Conservation (phyloP, 2,888 invertebrate genomes). For the Ptycholaimellus sp. region DNA sequence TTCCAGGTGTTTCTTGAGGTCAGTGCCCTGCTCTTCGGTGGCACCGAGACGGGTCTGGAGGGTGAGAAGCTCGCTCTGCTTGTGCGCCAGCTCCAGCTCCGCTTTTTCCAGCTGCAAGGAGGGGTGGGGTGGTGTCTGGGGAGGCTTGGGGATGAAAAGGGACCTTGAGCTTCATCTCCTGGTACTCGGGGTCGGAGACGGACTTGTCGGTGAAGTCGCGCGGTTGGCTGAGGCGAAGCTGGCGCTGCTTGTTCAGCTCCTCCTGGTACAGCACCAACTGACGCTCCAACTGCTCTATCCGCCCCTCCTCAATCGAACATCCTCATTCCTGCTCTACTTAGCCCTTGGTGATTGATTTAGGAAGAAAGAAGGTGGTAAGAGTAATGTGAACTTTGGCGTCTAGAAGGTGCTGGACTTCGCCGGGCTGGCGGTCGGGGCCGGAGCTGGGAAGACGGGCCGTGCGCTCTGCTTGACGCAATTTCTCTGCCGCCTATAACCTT, state of each 20-base stretch:
- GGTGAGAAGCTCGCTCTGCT: conserved; percentile 82
- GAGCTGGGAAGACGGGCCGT: too few relatives aligned
- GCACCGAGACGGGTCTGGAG: conserved; percentile 53
- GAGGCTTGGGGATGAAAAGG: not conserved
- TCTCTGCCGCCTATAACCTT: conserved; percentile 12
- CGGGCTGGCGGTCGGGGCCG: too few relatives aligned
- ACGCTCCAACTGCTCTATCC: conserved; percentile 61
- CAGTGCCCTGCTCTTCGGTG: conserved; percentile 36
- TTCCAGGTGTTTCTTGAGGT: conserved; percentile 85
- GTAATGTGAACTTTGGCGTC: too few relatives aligned
- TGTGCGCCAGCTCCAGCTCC: conserved; percentile 74
- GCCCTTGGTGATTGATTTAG: too few relatives aligned
- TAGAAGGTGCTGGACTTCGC: too few relatives aligned
- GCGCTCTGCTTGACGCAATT: conserved; percentile 14
- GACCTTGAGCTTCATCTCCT: conserved; percentile 7
- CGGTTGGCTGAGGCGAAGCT: conserved; percentile 10
- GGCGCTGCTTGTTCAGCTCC: conserved; percentile 14
- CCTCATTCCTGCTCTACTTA: too few relatives aligned
- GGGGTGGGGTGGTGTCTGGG: not conserved
- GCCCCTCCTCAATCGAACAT: conserved; percentile 61
- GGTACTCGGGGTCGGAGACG: conserved; percentile 17
- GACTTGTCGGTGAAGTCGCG: conserved; percentile 22
- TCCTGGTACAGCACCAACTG: conserved; percentile 47
- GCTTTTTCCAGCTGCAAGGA: conserved; percentile 73
- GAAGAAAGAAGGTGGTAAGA: too few relatives aligned